Percentiles rank a stretch among this genome's conserved stretches.
phyloP scores from a whole-genome alignment of 2,888 invertebrate species.

The Macrosiphum euphorbiae region DNA sequence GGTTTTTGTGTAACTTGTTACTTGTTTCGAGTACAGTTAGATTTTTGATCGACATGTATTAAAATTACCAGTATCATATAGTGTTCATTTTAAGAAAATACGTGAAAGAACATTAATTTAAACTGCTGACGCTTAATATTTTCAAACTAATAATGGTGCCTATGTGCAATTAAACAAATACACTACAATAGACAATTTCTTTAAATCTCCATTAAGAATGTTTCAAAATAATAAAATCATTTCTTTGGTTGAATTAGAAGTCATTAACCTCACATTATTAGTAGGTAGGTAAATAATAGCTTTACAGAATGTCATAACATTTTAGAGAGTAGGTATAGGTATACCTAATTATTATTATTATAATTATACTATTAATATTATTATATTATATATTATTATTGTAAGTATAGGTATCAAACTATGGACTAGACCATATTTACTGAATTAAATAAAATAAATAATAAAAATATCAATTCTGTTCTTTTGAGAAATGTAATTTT shows the following conservation, averaged over 20 bases:
- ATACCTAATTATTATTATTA: too few relatives aligned
- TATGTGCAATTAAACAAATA: neutral
- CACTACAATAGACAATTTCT: neutral
- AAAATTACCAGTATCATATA: neutral
- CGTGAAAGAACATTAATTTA: neutral
- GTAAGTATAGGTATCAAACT: neutral
- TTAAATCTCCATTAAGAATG: neutral
- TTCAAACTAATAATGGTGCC: neutral
- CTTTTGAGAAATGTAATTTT: neutral
- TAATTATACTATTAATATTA: too few relatives aligned
- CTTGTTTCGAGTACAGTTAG: neutral
- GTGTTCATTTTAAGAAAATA: neutral
- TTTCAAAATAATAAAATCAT: constrained; percentile 6
- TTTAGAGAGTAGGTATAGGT: neutral
- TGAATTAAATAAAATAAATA: neutral
- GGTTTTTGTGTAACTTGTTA: neutral
- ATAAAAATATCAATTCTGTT: neutral
- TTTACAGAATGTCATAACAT: neutral
- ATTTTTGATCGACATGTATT: neutral
- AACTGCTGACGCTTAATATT: neutral
- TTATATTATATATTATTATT: neutral
- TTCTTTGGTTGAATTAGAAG: neutral
- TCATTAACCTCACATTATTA: neutral
- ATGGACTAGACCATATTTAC: neutral
- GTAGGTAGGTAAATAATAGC: neutral